These are phyloP conservation scores for Ibidorhyncha struthersii DNA, from an alignment of 2,113 vertebrate genomes.

Conservation along the genomic window DNA sequence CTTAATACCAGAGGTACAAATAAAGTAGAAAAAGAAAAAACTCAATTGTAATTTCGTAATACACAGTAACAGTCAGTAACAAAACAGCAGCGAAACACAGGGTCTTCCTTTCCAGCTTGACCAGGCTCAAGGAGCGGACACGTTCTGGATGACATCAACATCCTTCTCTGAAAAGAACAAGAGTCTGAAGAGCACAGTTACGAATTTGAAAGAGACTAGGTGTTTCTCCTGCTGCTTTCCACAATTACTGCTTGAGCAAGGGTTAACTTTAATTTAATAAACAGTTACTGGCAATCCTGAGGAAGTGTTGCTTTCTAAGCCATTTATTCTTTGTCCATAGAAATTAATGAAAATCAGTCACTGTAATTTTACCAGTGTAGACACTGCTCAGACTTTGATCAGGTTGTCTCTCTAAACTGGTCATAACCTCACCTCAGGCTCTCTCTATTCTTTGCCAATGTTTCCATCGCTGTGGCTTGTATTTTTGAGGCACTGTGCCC, in stretches of 20 bases:
- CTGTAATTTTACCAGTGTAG: background rate
- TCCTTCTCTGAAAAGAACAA: background rate
- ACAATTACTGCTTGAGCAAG: background rate
- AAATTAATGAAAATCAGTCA: background rate
- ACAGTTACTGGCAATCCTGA: background rate
- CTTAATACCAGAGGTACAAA: background rate
- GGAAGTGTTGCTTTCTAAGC: background rate
- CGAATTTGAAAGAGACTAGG: background rate
- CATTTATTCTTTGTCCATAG: background rate
- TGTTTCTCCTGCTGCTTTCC: background rate
- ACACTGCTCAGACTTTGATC: background rate
- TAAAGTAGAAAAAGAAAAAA: background rate
- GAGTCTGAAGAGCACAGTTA: background rate
- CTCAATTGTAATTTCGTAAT: background rate
- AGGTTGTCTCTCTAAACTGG: background rate
- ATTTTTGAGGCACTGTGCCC: background rate
- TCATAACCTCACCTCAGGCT: background rate
- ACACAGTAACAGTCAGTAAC: background rate
- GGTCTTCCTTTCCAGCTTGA: background rate
- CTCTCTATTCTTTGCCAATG: background rate
- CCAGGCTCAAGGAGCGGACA: background rate
- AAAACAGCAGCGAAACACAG: background rate
- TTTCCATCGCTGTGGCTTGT: background rate
- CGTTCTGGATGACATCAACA: background rate
- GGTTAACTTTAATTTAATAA: background rate